These are phyloP conservation scores for Anorthoa munda DNA, from an alignment of 2,888 invertebrate genomes.

Conservation along the genomic window DNA sequence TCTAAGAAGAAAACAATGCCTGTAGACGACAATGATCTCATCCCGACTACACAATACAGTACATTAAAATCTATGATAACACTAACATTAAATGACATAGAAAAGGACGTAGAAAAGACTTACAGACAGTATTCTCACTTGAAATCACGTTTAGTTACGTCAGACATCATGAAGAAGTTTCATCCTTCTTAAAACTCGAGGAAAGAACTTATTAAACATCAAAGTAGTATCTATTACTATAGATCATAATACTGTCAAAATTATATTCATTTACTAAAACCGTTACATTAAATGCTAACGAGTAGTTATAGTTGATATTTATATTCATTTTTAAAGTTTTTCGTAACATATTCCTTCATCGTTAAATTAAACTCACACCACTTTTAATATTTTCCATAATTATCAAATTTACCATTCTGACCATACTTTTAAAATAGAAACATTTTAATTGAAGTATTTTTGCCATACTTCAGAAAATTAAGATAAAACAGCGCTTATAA, in stretches of 20 bases:
- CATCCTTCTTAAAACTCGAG: constrained; percentile 47
- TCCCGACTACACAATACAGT: constrained; percentile 37
- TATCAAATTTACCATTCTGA: constrained; percentile 18
- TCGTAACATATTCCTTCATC: constrained; percentile 8
- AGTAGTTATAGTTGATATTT: constrained; percentile 21
- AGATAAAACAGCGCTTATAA: constrained; percentile 62
- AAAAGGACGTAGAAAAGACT: constrained; percentile 90
- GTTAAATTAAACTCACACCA: constrained; percentile 6
- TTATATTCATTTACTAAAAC: constrained; percentile 34
- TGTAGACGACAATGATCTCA: constrained; percentile 54
- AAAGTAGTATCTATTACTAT: constrained; percentile 45
- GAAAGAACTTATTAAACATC: constrained; percentile 50
- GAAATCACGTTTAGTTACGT: constrained; percentile 88
- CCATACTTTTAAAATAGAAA: constrained; percentile 21
- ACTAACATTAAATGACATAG: constrained; percentile 89
- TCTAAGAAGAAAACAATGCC: constrained; percentile 30
- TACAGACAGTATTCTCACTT: constrained; percentile 87
- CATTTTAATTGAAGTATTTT: constrained; percentile 9
- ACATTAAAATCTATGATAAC: constrained; percentile 73
- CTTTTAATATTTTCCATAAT: constrained; percentile 10
- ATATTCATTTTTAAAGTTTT: constrained; percentile 8
- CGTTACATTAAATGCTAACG: constrained; percentile 24
- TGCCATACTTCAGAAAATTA: constrained; percentile 24
- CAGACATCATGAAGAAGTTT: constrained; percentile 73
- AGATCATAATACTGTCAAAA: constrained; percentile 62